These are phyloP conservation scores for Hippocampus kuda DNA, from an alignment of 2,797 vertebrate species.

Conservation along the genomic window DNA sequence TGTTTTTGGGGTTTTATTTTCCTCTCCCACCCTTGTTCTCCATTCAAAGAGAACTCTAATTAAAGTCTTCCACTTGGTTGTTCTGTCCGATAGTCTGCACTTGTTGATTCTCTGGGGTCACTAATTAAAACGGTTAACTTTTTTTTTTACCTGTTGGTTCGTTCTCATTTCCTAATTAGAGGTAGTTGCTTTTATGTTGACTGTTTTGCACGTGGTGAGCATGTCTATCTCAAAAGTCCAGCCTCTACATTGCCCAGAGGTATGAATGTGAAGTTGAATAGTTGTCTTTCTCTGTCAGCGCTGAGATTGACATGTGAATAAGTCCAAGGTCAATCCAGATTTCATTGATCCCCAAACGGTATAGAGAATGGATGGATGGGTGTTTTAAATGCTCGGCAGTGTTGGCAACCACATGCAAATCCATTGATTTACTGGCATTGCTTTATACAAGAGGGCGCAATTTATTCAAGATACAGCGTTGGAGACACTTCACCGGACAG, in stretches of 20 bases:
- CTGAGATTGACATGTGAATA: conserved; percentile 2
- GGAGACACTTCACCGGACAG: not conserved
- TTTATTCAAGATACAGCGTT: not conserved
- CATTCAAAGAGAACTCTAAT: conserved; percentile 65
- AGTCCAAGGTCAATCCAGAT: not conserved
- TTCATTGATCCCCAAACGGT: not conserved
- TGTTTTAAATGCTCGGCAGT: not conserved
- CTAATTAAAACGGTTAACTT: conserved; percentile 69
- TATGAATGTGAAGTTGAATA: not conserved
- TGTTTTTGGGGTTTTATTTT: conserved; percentile 20
- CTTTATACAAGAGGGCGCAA: not conserved
- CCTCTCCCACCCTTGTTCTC: conserved; percentile 25
- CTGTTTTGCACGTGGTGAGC: not conserved
- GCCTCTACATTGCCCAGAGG: not conserved
- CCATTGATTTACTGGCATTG: not conserved
- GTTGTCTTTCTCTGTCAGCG: not conserved
- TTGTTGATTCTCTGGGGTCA: conserved; percentile 59
- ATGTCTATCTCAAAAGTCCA: not conserved
- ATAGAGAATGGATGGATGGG: not conserved
- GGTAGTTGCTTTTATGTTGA: not conserved
- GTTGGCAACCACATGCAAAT: not conserved
- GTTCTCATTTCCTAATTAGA: conserved; percentile 21
- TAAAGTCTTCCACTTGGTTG: conserved; percentile 56
- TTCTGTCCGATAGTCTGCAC: conserved; percentile 52
- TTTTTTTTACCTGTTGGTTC: conserved; percentile 38